Evolutionary conservation across 2,797 vertebrate genomes (phyloP).

Genomic region (Amblyraja radiata): DNA sequence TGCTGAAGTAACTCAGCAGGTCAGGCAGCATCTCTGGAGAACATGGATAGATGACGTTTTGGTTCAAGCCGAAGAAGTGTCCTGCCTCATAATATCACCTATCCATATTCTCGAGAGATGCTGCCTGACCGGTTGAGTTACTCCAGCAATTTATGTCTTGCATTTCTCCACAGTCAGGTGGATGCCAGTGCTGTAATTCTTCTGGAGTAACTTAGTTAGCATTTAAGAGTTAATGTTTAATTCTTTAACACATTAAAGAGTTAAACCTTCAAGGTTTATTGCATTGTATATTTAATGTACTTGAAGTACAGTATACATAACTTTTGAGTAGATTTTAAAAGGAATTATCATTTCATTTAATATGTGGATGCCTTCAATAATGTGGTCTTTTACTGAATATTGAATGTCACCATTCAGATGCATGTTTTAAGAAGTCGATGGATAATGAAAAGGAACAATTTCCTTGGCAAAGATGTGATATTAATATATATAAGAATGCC

Average conservation of each 20-base stretch:
- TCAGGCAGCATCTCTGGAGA: no score
- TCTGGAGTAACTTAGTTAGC: no score
- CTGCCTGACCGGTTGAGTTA: no score
- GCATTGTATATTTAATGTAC: not conserved
- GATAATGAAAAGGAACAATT: slow-evolving; percentile 5
- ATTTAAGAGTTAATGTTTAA: no score
- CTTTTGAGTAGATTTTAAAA: not conserved
- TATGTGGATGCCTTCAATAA: not conserved
- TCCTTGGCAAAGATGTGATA: not conserved
- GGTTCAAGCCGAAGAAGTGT: no score
- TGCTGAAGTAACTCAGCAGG: no score
- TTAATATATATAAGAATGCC: slow-evolving; percentile 5
- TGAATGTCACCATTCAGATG: not conserved
- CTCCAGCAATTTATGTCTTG: no score
- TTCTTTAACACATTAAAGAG: not conserved
- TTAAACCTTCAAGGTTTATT: slow-evolving; percentile 17
- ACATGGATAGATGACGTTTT: no score
- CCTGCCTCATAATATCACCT: no score
- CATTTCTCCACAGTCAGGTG: no score
- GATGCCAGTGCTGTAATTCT: no score
- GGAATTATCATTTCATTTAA: not conserved
- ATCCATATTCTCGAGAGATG: no score
- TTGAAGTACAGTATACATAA: slow-evolving; percentile 21
- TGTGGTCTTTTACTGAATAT: not conserved
- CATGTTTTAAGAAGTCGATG: not conserved